These are phyloP conservation scores for Actinia equina DNA, from an alignment of 64 coral and sea anemone species.

Conservation along the genomic window DNA sequence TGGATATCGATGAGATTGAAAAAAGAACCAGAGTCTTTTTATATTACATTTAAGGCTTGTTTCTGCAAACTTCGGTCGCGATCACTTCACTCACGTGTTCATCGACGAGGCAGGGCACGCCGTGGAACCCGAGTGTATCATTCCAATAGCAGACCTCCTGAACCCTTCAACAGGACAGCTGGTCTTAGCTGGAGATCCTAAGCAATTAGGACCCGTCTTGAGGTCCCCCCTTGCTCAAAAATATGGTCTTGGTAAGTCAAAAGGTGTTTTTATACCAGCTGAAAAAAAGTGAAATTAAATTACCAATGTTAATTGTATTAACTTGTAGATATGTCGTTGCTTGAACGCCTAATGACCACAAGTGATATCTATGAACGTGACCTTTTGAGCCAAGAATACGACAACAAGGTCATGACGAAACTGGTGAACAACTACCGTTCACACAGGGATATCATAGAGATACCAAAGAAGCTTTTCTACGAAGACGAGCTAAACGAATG, in stretches of 20 bases:
- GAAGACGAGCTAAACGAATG: conserved; percentile 75
- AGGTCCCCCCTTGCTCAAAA: conserved; percentile 55
- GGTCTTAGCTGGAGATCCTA: conserved; percentile 71
- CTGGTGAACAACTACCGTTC: conserved; percentile 74
- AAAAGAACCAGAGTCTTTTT: not conserved
- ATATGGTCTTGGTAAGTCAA: conserved; percentile 60
- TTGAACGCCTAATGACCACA: conserved; percentile 71
- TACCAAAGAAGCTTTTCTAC: conserved; percentile 72
- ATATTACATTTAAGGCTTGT: conserved; percentile 34
- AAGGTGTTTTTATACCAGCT: too few species aligned
- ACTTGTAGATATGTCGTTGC: conserved; percentile 38
- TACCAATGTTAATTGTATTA: too few species aligned
- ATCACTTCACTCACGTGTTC: conserved; percentile 74
- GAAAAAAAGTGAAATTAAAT: too few species aligned
- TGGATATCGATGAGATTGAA: not conserved
- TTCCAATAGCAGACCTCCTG: conserved; percentile 62
- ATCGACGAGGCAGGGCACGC: conserved; percentile 75
- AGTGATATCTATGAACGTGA: conserved; percentile 38
- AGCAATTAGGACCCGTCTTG: conserved; percentile 64
- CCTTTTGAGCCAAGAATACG: conserved; percentile 32
- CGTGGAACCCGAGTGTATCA: conserved; percentile 62
- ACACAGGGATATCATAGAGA: conserved; percentile 62
- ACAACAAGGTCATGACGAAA: conserved; percentile 58
- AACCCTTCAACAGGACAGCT: conserved; percentile 45
- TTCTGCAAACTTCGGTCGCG: conserved; percentile 35